Conservation (phyloP, 2,113 vertebrate species). For the Corvus hawaiiensis region DNA sequence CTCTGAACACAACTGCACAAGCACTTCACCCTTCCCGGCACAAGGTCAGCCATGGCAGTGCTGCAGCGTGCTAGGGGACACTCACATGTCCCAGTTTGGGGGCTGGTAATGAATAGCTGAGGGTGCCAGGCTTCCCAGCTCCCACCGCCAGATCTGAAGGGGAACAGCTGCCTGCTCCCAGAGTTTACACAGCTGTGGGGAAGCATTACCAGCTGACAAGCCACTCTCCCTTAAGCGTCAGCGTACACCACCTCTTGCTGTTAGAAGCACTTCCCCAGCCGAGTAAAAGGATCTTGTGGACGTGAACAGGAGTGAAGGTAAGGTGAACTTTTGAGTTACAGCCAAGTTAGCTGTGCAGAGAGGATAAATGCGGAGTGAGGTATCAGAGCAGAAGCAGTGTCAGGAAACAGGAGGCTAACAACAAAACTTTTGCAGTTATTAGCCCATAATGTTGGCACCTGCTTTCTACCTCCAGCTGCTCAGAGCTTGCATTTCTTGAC, state of each 20-base stretch:
- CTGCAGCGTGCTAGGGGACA: not conserved
- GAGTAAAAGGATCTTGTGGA: not conserved
- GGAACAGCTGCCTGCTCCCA: constrained; percentile 34
- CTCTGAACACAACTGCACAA: not conserved
- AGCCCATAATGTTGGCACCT: not conserved
- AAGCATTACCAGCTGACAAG: constrained; percentile 53
- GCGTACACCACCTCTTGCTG: not conserved
- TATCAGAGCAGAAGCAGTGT: not conserved
- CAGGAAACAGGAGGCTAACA: not conserved
- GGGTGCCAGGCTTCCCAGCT: constrained; percentile 29
- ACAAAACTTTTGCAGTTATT: not conserved
- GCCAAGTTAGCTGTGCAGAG: not conserved
- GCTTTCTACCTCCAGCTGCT: not conserved
- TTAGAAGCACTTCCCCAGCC: not conserved
- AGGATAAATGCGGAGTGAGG: not conserved
- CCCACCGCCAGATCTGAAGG: not conserved
- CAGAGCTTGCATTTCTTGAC: not conserved
- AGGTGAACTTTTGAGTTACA: not conserved
- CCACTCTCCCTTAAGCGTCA: not conserved
- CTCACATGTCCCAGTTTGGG: accelerated
- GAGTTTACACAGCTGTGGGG: constrained; percentile 56
- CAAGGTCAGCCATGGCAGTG: not conserved
- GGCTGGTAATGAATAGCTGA: not conserved
- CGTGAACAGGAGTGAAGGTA: not conserved
- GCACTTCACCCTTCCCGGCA: not conserved